Evolutionary conservation across 2,797 vertebrate species (phyloP), one percentile per base, ranked within the genome.

Genomic region (Liparis tanakae): DNA sequence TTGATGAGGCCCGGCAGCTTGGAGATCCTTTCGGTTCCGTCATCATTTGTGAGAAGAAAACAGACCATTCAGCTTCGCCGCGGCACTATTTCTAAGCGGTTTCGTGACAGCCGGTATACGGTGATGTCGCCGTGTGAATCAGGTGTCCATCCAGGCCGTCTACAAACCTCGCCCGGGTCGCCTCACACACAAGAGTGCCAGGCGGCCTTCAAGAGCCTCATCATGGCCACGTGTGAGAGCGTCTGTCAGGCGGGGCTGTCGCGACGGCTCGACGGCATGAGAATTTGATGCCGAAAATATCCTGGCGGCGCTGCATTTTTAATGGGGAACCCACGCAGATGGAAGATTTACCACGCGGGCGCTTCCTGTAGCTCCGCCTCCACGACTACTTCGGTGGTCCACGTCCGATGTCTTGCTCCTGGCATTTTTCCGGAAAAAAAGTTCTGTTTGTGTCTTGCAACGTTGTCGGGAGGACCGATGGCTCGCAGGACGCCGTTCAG

Each of bases 241-340:
- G 48, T 58, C 58, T 48, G 76, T 61, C 12, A 81, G 80, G 74
- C 22, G 22, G 58, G 33, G 78, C 83, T 85, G 85, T 89, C 62
- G 66, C 89, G 75, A 82, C 86, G 61, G 87, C 84, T 86, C 80
- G 87, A 90, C 77, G 91, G 66, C 67, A 91, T 91, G 86, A 92
- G 93, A 92, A 85, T 91, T 92, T 92, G 86, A 94, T 91, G 90
- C 18, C 46, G 87, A 88, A 90, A 93, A 93, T 90, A 91, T 92
- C 91, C 88, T 89, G 87, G 90, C 73, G 63, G 81, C 67, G 70
- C 84, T 93, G 90, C 86, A 93, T 93, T 90, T 93, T 93, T 93
- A 91, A 93, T 91, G 56, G 65, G 50, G 77, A 82, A 82, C 25
- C 78, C 77, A 67, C 51, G 53, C 84, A 83, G 82, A 82, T 70